Evolutionary conservation across 2,113 vertebrate genomes (phyloP), one percentile per base, ranked within the genome.

Genomic region (Odontesthes bonariensis): DNA sequence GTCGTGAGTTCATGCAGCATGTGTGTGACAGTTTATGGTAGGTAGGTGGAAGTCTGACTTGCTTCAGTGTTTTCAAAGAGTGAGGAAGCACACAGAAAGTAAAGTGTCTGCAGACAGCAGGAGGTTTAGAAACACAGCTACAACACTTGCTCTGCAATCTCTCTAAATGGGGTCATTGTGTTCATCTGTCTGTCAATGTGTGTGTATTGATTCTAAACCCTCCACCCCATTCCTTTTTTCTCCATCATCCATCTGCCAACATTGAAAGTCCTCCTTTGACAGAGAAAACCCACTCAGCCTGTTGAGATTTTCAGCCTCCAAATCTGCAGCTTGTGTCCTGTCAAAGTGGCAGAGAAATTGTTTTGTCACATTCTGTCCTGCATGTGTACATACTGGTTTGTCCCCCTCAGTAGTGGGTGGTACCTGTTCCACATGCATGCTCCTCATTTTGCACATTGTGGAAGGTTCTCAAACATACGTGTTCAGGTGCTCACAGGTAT

Each of bases 91-190:
- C 52, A 42, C 20, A 65, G 9, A 57, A 35, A 61, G 31, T 40
- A 5, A 68, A 62, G 55, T 56, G 67, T 49, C 1, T 31, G 33
- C 32, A 78, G 17, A 58, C 40, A 53, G 8, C 58, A 8, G 44
- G 32, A 74, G 49, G 44, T 55, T 42, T 56, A 55, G 49, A 20
- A 8, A 40, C 60, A 67, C 68, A 63, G 72, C 76, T 59, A 8
- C 17, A 8, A 75, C 61, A 64, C 73, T 79, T 89, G 85, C 85
- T 90, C 83, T 77, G 76, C 67, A 62, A 63, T 73, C 61, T 73
- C 77, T 73, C 57, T 84, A 81, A 90, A 91, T 68, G 57, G 84
- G 46, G 10, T 60, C 77, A 88, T 91, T 93, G 91, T 93, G 19
- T 88, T 71, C 44, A 33, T 79, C 59, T 72, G 22, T 69, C 55